These are phyloP conservation scores for Antheraea yamamai DNA, from an alignment of 2,888 invertebrate genomes.

Conservation along the genomic window DNA sequence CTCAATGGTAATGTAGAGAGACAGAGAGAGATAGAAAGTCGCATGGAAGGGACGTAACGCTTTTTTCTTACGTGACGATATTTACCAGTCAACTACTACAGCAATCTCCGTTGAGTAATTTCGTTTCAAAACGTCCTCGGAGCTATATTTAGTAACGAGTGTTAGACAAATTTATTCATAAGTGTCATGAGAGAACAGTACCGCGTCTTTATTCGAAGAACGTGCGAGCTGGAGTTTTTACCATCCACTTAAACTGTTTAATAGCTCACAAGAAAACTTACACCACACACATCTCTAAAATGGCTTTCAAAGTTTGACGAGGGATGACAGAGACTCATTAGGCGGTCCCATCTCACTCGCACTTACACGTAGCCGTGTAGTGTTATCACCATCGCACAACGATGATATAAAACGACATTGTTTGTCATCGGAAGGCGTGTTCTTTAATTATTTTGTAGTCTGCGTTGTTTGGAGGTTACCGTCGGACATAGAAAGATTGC, in stretches of 20 bases:
- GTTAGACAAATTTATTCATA: background rate
- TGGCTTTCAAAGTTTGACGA: slow-evolving; percentile 46
- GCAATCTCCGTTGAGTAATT: too few relatives aligned
- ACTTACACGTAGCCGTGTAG: slow-evolving; percentile 19
- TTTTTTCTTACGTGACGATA: too few relatives aligned
- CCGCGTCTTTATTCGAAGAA: background rate
- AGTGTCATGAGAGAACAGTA: background rate
- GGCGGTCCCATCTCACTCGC: slow-evolving; percentile 33
- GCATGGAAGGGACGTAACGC: too few relatives aligned
- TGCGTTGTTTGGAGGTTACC: background rate
- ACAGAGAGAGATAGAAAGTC: too few relatives aligned
- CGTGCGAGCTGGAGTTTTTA: background rate
- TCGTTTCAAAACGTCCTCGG: too few relatives aligned
- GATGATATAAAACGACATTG: slow-evolving; percentile 34
- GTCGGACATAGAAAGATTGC: background rate
- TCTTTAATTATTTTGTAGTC: slow-evolving; percentile 15
- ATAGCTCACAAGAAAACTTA: slow-evolving; percentile 25
- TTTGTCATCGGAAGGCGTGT: slow-evolving; percentile 29
- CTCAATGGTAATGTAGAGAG: too few relatives aligned
- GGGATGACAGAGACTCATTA: slow-evolving; percentile 52
- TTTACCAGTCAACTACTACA: too few relatives aligned
- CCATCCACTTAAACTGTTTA: slow-evolving; percentile 15
- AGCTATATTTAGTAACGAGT: background rate
- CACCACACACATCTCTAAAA: slow-evolving; percentile 37
- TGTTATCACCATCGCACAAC: slow-evolving; percentile 34